Conservation (phyloP, 2,888 invertebrate genomes). For the Spialia ferax region DNA sequence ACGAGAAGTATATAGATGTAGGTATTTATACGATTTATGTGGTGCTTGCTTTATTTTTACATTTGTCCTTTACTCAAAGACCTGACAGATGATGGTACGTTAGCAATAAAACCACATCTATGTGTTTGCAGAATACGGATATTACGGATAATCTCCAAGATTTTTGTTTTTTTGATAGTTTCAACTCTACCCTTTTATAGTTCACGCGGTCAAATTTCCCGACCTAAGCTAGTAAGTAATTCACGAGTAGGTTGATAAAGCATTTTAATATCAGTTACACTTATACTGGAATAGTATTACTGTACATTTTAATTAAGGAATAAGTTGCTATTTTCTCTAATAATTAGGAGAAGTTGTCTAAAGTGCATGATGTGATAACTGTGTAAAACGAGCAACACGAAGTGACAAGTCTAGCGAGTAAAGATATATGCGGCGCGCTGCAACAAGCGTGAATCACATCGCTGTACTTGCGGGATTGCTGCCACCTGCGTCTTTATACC, state of each 20-base stretch:
- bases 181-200: too few species aligned
- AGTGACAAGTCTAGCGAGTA: conserved; percentile 69
- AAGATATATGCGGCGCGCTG: conserved; percentile 78
- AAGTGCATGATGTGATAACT: conserved; percentile 50
- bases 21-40: neutral
- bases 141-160: too few species aligned
- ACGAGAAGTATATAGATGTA: too few species aligned
- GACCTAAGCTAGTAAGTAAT: too few species aligned
- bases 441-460: conserved; percentile 79
- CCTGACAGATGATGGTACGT: neutral
- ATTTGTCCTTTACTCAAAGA: neutral
- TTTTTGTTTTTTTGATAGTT: too few species aligned
- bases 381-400: conserved; percentile 64
- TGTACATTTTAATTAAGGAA: too few species aligned
- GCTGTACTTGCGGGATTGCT: conserved; percentile 59
- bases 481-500: conserved; percentile 68
- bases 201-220: too few species aligned
- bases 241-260: too few species aligned
- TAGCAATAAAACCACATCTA: neutral
- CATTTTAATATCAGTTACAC: too few species aligned
- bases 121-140: too few species aligned
- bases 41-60: neutral
- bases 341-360: conserved; percentile 28
- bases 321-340: conserved; percentile 1
- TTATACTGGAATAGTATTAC: too few species aligned